phyloP scores from a whole-genome alignment of 2,888 invertebrate species.

The Noctua janthina region DNA sequence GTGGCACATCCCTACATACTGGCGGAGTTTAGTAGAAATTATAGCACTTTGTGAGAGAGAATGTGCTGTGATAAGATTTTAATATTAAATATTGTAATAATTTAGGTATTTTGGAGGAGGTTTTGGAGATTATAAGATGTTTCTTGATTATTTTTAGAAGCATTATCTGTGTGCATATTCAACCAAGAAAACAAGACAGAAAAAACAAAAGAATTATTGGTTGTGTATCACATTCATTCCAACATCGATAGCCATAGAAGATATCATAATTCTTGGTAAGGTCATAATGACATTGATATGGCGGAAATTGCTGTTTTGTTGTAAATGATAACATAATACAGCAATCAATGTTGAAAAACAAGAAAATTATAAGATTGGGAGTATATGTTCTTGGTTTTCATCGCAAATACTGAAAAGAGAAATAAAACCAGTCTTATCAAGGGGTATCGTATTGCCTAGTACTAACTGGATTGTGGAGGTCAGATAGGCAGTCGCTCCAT shows the following conservation, averaged over 20 bases:
- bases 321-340: background rate
- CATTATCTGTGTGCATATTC: background rate
- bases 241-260: too few relatives aligned
- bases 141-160: background rate
- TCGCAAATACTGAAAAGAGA: background rate
- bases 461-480: too few relatives aligned
- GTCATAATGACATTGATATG: background rate
- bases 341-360: background rate
- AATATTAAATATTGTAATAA: conserved; percentile 6
- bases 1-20: conserved; percentile 2
- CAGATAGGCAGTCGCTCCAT: too few relatives aligned
- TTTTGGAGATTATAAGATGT: background rate
- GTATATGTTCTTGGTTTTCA: background rate
- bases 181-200: background rate
- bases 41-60: conserved; percentile 1
- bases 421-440: background rate
- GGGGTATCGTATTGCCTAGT: too few relatives aligned
- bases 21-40: conserved; percentile 7
- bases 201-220: background rate
- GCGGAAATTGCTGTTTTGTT: background rate
- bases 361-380: background rate
- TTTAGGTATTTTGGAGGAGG: background rate
- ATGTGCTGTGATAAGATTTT: conserved; percentile 2
- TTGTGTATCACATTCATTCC: background rate
- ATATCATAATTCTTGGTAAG: background rate